Conservation (phyloP, 1,140 invertebrate species). For the Tribolium madens region DNA sequence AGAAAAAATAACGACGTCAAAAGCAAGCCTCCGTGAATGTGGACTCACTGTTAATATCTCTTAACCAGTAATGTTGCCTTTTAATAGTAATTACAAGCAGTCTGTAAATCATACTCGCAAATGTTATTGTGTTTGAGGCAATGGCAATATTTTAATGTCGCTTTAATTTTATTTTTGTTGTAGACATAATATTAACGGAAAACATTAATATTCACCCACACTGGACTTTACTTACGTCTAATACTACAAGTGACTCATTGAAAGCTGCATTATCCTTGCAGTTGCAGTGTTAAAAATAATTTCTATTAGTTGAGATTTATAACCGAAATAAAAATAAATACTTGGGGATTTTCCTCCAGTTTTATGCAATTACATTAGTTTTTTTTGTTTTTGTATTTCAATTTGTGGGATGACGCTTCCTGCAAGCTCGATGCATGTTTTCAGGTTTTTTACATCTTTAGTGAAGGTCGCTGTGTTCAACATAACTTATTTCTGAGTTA, state of each 20-base stretch:
- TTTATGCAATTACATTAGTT: not conserved
- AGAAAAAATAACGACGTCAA: not conserved
- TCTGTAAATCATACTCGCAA: conserved; percentile 25
- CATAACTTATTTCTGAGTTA: not conserved
- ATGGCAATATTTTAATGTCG: conserved; percentile 30
- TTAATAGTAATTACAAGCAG: conserved; percentile 26
- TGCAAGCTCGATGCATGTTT: conserved; percentile 13
- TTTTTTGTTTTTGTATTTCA: not conserved
- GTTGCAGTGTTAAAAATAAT: conserved; percentile 18
- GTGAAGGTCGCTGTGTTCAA: conserved; percentile 1
- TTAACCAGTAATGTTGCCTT: conserved; percentile 11
- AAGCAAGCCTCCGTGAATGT: conserved; percentile 2
- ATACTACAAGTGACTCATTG: conserved; percentile 29
- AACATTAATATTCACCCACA: conserved; percentile 45
- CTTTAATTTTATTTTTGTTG: conserved; percentile 43
- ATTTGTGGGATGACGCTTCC: conserved; percentile 9
- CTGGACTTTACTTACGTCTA: conserved; percentile 33
- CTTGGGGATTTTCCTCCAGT: not conserved
- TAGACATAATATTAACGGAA: conserved; percentile 45
- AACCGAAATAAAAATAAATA: not conserved
- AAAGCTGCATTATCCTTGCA: conserved; percentile 35
- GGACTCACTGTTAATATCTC: not conserved
- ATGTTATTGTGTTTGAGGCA: conserved; percentile 34
- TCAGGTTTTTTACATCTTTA: conserved; percentile 27
- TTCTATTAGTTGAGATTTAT: conserved; percentile 13